Conservation (phyloP, 2,888 invertebrate genomes). For the Chloroclystis v-ata region DNA sequence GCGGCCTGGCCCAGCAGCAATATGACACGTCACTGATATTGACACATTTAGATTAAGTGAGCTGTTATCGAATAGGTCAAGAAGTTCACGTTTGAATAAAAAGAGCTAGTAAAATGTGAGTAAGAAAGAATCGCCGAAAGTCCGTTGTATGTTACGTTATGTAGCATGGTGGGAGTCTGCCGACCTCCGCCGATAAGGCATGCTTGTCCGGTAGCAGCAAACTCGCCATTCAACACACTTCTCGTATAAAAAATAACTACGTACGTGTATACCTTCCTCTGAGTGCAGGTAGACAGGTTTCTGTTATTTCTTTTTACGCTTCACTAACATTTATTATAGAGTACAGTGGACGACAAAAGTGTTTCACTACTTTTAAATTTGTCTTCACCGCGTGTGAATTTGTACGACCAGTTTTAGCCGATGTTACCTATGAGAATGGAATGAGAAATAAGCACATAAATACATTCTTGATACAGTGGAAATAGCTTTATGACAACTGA, state of each 20-base stretch:
- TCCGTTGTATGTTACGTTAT: constrained; percentile 8
- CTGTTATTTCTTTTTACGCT: constrained; percentile 37
- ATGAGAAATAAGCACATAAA: too few relatives aligned
- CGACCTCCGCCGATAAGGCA: constrained; percentile 60
- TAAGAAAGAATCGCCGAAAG: constrained; percentile 15
- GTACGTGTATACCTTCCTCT: constrained; percentile 23
- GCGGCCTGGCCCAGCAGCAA: neutral
- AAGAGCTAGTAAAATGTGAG: neutral
- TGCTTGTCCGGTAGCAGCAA: constrained; percentile 54
- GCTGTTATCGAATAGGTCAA: neutral
- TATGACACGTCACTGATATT: neutral
- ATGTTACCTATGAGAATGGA: neutral
- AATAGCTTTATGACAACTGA: too few relatives aligned
- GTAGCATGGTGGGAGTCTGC: constrained; percentile 30
- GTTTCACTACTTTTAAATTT: constrained; percentile 11
- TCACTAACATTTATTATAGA: constrained; percentile 29
- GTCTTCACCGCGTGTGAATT: constrained; percentile 7
- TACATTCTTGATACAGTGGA: too few relatives aligned
- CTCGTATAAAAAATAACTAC: constrained; percentile 49
- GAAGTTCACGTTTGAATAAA: neutral
- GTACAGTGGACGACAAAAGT: constrained; percentile 27
- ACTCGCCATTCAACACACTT: constrained; percentile 43
- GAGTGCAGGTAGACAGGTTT: constrained; percentile 33
- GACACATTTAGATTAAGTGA: neutral
- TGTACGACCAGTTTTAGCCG: neutral